A percentile compares a stretch with the other conserved stretches of the same genome.
These are phyloP conservation scores for Clarias pachynema DNA, from an alignment of 2,797 vertebrate species.

Conservation along the genomic window DNA sequence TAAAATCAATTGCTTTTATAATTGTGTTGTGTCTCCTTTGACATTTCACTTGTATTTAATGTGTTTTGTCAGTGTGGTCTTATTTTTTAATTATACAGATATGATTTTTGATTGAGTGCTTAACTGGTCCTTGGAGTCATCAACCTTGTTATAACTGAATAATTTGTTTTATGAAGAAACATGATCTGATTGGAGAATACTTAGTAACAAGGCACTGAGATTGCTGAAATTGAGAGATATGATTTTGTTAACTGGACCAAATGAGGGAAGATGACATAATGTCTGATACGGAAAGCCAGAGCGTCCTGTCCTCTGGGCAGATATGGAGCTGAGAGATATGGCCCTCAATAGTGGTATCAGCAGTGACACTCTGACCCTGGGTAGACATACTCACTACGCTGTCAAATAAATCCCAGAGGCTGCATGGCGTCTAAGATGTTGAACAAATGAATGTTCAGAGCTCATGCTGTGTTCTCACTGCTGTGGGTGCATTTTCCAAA, in stretches of 20 bases:
- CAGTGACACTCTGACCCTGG: conserved; percentile 17
- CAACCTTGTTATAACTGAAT: neutral
- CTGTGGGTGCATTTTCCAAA: conserved; percentile 4
- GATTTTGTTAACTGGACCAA: conserved; percentile 29
- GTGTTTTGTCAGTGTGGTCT: neutral
- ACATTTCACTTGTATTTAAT: neutral
- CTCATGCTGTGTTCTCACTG: conserved; percentile 34
- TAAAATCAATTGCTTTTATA: neutral
- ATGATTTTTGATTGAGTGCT: neutral
- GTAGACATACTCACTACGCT: conserved; percentile 22
- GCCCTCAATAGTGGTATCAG: conserved; percentile 35
- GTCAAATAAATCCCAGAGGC: conserved; percentile 28
- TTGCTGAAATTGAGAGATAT: conserved; percentile 7
- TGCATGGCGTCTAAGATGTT: neutral
- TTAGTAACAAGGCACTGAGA: neutral
- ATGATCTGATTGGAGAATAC: conserved; percentile 18
- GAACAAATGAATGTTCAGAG: conserved; percentile 15
- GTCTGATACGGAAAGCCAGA: conserved; percentile 37
- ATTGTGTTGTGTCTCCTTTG: neutral
- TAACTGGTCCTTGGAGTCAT: neutral
- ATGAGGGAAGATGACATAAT: conserved; percentile 24
- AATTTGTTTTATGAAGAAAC: conserved; percentile 2
- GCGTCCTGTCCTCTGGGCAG: conserved; percentile 34
- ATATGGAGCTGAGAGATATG: conserved; percentile 35
- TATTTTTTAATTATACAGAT: neutral